Evolutionary conservation across 2,113 vertebrate species (phyloP).

Genomic region (Cygnus buccinator): DNA sequence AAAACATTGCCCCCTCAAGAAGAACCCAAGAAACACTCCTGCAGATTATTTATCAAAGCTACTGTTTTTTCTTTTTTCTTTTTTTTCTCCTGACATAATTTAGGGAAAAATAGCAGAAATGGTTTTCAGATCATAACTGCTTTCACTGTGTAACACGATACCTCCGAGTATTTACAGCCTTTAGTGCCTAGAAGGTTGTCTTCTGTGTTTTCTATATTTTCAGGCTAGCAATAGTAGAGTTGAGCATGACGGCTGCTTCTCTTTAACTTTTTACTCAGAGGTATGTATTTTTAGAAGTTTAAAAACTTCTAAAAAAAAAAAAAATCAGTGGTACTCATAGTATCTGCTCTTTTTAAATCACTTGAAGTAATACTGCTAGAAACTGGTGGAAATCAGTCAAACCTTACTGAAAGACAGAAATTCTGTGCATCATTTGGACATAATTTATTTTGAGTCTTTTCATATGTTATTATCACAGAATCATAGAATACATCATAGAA

Average conservation of each 20-base stretch:
- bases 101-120: not conserved
- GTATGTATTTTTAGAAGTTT: not conserved
- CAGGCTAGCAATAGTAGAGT: not conserved
- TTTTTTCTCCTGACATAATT: not conserved
- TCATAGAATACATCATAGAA: slow-evolving; percentile 22
- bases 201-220: not conserved
- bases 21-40: not conserved
- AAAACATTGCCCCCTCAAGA: not conserved
- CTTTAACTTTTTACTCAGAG: not conserved
- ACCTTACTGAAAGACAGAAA: not conserved
- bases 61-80: not conserved
- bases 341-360: not conserved
- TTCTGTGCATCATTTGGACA: not conserved
- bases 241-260: not conserved
- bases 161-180: not conserved
- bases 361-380: not conserved
- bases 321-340: not conserved
- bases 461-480: not conserved
- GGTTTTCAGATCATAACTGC: not conserved
- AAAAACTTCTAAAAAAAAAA: not conserved
- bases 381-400: not conserved
- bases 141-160: not conserved
- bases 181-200: not conserved
- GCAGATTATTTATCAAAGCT: not conserved
- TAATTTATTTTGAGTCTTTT: not conserved